Evolutionary conservation across 1,140 invertebrate species (phyloP), one percentile per base, ranked within the genome.

Genomic region (Mycetomoellerius zeteki): DNA sequence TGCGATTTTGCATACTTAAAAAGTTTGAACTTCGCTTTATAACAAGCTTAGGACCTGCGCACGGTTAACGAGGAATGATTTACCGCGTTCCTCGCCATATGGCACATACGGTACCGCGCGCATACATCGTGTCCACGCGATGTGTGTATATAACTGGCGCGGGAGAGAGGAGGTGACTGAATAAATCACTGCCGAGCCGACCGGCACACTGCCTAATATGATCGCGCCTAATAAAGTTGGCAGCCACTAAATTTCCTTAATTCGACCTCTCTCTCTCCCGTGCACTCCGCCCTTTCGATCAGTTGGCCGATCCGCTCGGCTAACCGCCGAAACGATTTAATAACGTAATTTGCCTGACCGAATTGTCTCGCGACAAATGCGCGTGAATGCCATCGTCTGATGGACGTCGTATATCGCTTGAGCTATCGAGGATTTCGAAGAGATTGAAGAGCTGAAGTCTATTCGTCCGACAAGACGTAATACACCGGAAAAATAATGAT

Each of bases 151-250:
- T 21, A 67, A 52, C 7, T 27, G 27, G 12, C 24, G 52, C n/a
- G 77, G 33, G 56, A 14, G 27, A n/a, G 43, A n/a, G 47, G 56
- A 65, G 10, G 21, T 30, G 50, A 80, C 86, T 60, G 71, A 58
- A 90, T 90, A 90, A 90, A 90, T 90, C 89, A 90, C 89, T 27
- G 86, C 24, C 71, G 30, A n/a, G 85, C 43, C n/a, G 85, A n/a
- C 60, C 81, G 72, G 69, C 85, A 24, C 58, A 56, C 85, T 76
- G 81, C 80, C 88, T 90, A 90, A 90, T 90, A 90, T 88, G 81
- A 90, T 90, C 89, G 89, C 82, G 89, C 77, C 89, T 91, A 91
- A 91, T 90, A 91, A 91, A 91, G 89, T 88, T 91, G 89, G 86
- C 86, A 86, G 89, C 89, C 73, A 90, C 86, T 91, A 91, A 91